Evolutionary conservation across 2,797 vertebrate genomes (phyloP).

Genomic region (Schizopygopsis pylzovi): DNA sequence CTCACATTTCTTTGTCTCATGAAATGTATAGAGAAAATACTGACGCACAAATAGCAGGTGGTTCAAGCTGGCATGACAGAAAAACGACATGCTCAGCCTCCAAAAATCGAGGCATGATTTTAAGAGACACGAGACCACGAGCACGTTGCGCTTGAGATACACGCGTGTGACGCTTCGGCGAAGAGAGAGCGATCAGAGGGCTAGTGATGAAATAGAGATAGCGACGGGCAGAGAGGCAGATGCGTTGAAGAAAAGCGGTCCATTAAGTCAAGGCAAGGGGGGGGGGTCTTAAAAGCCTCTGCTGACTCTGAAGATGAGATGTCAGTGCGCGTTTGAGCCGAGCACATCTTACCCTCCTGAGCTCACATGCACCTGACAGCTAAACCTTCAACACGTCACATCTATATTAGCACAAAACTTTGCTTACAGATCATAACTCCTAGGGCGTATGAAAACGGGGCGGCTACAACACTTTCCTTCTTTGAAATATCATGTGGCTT

Average conservation of each 20-base stretch:
- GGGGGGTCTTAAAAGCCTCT: slow-evolving; percentile 68
- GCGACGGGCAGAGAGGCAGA: slow-evolving; percentile 1
- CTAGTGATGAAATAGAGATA: background rate
- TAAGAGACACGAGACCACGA: slow-evolving; percentile 5
- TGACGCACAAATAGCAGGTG: background rate
- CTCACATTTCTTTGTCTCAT: background rate
- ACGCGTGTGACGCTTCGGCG: background rate
- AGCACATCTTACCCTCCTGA: slow-evolving; percentile 51
- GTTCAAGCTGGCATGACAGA: background rate
- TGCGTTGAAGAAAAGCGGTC: slow-evolving; percentile 24
- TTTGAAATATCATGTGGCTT: background rate
- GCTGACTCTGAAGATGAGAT: slow-evolving; percentile 65
- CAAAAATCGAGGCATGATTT: background rate
- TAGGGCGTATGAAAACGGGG: background rate
- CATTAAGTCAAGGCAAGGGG: slow-evolving; percentile 61
- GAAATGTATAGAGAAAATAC: background rate
- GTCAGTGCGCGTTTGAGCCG: slow-evolving; percentile 66
- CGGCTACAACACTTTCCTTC: background rate
- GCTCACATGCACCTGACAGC: slow-evolving; percentile 50
- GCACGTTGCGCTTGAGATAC: background rate
- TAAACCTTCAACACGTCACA: background rate
- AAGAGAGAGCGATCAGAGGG: background rate
- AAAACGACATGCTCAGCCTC: background rate
- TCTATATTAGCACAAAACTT: background rate
- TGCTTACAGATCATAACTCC: slow-evolving; percentile 4